Evolutionary conservation across 2,888 invertebrate genomes (phyloP).

Genomic region (Argyresthia goedartella): DNA sequence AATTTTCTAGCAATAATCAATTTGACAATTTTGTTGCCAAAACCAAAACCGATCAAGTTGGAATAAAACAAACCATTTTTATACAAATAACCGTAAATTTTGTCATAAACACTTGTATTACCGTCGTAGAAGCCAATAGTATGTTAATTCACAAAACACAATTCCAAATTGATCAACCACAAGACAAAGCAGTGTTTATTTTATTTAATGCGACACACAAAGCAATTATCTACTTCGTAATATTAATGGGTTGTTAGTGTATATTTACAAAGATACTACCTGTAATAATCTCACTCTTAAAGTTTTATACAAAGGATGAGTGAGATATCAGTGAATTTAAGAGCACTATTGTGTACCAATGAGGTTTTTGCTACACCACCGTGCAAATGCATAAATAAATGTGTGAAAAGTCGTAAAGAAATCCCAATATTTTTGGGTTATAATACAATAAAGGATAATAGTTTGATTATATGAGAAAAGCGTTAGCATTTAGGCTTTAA

Average conservation of each 20-base stretch:
- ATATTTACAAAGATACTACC: slow-evolving; percentile 31
- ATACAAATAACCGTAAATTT: not conserved
- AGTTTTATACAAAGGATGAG: no score
- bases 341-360: not conserved
- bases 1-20: not conserved
- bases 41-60: slow-evolving; percentile 56
- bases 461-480: not conserved
- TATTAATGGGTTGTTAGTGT: slow-evolving; percentile 65
- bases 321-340: not conserved
- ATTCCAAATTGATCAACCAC: slow-evolving; percentile 67
- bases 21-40: slow-evolving; percentile 42
- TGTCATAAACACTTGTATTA: slow-evolving; percentile 2
- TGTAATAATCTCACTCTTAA: no score
- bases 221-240: slow-evolving; percentile 33
- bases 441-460: slow-evolving; percentile 1
- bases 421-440: not conserved
- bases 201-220: slow-evolving; percentile 48
- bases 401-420: not conserved
- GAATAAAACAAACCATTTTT: slow-evolving; percentile 34
- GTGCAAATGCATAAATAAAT: not conserved
- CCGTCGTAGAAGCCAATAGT: slow-evolving; percentile 48
- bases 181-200: slow-evolving; percentile 32
- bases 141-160: slow-evolving; percentile 37
- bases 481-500: no score
- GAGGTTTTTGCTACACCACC: not conserved